Conservation (phyloP, 2,797 vertebrate genomes). For the Hydrolagus colliei region DNA sequence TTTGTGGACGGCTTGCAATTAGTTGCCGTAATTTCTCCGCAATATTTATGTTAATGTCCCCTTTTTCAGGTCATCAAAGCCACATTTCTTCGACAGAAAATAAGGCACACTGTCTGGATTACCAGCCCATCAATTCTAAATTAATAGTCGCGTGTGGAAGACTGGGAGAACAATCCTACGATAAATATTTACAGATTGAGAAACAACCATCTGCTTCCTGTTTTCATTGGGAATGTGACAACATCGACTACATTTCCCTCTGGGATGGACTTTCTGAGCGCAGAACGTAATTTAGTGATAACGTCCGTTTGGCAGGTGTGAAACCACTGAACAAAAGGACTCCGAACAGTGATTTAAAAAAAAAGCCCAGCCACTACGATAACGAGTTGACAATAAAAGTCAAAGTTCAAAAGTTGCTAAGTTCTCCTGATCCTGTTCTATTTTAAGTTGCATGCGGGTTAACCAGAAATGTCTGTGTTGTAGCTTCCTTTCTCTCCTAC, state of each 20-base stretch:
- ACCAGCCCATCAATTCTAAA: not conserved
- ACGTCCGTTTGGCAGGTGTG: constrained; percentile 4
- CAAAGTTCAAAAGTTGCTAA: no score
- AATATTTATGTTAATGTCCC: constrained; percentile 12
- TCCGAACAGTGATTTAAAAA: no score
- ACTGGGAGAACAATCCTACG: not conserved
- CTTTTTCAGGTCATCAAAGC: constrained; percentile 3
- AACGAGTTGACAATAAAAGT: no score
- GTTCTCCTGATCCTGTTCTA: no score
- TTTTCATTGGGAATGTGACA: constrained; percentile 20
- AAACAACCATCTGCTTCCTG: not conserved
- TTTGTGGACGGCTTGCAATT: not conserved
- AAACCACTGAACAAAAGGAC: no score
- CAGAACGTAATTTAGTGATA: not conserved
- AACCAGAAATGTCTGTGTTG: no score
- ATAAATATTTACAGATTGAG: not conserved
- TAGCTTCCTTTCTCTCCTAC: no score
- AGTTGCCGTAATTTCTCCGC: not conserved
- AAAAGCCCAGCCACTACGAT: no score
- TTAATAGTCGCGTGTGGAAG: not conserved
- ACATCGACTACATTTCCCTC: not conserved
- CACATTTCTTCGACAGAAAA: not conserved
- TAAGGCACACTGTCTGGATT: not conserved
- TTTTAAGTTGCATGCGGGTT: no score
- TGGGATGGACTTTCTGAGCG: not conserved